phyloP scores from a whole-genome alignment of 2,797 vertebrate species.

The Tauraco hartlaubi region DNA sequence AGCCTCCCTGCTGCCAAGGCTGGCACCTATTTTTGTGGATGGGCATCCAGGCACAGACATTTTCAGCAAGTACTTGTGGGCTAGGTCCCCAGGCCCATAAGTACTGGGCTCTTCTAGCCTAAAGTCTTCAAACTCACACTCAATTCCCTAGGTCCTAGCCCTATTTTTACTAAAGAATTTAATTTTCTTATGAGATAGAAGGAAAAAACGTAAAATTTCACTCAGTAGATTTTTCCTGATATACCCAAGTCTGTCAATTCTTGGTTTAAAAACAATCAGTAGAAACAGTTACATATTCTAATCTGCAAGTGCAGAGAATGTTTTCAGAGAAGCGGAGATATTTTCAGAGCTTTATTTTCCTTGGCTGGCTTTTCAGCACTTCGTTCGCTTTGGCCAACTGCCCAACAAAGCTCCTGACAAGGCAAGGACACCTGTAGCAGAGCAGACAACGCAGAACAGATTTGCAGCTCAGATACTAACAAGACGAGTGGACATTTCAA shows the following conservation, averaged over 20 bases:
- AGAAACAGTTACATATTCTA: background rate
- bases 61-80: background rate
- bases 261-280: background rate
- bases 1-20: background rate
- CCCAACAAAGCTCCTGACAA: background rate
- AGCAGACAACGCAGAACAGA: background rate
- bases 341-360: conserved; percentile 29
- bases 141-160: background rate
- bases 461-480: background rate
- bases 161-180: background rate
- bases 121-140: background rate
- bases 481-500: background rate
- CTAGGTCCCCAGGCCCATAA: background rate
- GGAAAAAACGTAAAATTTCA: background rate
- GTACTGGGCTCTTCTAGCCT: background rate
- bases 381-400: conserved; percentile 25
- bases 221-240: background rate
- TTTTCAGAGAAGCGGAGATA: background rate
- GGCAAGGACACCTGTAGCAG: conserved; percentile 8
- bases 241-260: background rate
- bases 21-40: background rate
- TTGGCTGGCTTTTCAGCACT: conserved; percentile 36
- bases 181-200: background rate
- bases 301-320: background rate
- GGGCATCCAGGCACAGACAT: background rate